Base-by-base conservation (phyloP, 2,113 vertebrate genomes). In the Pipra filicauda region DNA sequence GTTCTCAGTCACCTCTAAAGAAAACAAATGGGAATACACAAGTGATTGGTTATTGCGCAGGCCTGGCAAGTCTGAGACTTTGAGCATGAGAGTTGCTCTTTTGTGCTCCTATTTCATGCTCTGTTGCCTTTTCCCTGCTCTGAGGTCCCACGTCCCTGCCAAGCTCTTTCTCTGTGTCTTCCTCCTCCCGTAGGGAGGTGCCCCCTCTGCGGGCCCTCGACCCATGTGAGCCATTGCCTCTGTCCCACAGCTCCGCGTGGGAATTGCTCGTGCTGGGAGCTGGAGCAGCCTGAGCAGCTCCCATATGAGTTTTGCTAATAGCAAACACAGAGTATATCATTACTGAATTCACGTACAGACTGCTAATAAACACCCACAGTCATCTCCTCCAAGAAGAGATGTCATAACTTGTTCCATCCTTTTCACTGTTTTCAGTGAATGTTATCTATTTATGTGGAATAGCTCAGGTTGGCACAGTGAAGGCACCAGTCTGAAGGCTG, bases 281-380 rank as follows among this genome's bases (percentile, higher is more conserved):
- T 70, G 79, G 27, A 73, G 71, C 55, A 86, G 83, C 46, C 79
- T 46, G 76, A 58, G 77, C 1, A 6, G 58, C 55, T 95, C 83
- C 75, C 64, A 18, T 46, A 28, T 49, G 58, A 9, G 0, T 14
- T 87, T 75, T 85, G 11, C 58, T 84, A 81, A 82, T 15, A 61
- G n/a, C 80, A 84, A 79, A 75, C 62, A 79, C 0, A 0, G 44
- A 85, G 77, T 2, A 2, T 82, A 85, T 82, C 41, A 66, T 54
- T 85, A 85, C 62, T 2, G 23, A 80, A 75, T 87, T 77, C 89
- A 71, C 37, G 46, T 57, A 76, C 54, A 77, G 79, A 70, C 73
- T 85, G 87, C 44, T 95, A 91, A 89, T 95, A 93, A 92, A 89
- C 77, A 76, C 94, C 91, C 81, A 87, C 94, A 23, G 44, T 87